Percentiles rank a stretch among this genome's conserved stretches.
Conservation (phyloP, 1,140 invertebrate species). For the Aphelenchoides avenae region DNA sequence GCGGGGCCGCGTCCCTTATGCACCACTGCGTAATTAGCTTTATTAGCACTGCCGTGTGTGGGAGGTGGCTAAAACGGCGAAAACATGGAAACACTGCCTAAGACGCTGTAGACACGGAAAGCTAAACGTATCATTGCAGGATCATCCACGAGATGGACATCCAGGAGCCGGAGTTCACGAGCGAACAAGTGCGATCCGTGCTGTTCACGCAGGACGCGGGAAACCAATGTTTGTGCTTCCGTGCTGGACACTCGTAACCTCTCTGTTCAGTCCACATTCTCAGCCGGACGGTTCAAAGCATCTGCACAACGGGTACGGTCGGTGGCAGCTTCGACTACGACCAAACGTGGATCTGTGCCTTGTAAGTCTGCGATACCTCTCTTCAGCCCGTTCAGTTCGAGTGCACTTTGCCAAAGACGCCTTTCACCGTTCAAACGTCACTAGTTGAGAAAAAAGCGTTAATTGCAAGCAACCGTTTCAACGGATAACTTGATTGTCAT, state of each 20-base stretch:
- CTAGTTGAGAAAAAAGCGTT: no score
- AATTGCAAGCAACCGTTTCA: slow-evolving; percentile 1
- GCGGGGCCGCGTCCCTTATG: no score
- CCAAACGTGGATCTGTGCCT: slow-evolving; percentile 61
- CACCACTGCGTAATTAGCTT: no score
- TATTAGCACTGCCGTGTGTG: no score
- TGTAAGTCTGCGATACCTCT: slow-evolving; percentile 17
- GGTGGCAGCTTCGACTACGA: slow-evolving; percentile 66
- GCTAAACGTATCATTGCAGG: slow-evolving; percentile 43
- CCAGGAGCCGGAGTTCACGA: slow-evolving; percentile 62
- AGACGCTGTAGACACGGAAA: no score
- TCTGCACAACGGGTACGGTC: slow-evolving; percentile 65
- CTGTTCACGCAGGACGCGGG: slow-evolving; percentile 67
- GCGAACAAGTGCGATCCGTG: slow-evolving; percentile 64
- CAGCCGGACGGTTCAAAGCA: slow-evolving; percentile 67
- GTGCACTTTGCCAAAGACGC: no score
- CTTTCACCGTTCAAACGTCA: no score
- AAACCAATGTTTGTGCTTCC: slow-evolving; percentile 57
- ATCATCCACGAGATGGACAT: slow-evolving; percentile 63
- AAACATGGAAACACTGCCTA: background rate
- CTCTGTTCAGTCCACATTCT: slow-evolving; percentile 66
- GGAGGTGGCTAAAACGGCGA: no score
- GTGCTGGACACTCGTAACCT: background rate
- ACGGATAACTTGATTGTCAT: slow-evolving; percentile 41
- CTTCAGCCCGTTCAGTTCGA: background rate